Evolutionary conservation across 2,888 invertebrate genomes (phyloP), one percentile per base, ranked within the genome.

Genomic region (Cephus sareptanus): DNA sequence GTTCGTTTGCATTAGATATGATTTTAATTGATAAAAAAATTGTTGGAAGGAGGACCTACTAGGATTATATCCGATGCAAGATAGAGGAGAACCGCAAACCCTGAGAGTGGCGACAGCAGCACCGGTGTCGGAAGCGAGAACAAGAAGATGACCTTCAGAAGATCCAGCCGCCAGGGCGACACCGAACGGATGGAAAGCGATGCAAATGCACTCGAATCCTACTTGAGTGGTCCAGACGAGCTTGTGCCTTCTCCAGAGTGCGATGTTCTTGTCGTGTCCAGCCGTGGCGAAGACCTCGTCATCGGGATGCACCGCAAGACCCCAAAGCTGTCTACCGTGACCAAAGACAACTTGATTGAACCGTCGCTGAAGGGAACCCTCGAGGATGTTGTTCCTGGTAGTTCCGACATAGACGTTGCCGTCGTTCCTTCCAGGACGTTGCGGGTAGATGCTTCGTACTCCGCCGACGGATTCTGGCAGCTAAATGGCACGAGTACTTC

Each of bases 331-430:
- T 79, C 97, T 95, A 76, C 96, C 96, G 91, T 98, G 98, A 0
- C 98, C 98, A 90, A 98, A 97, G 56, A 97, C 94, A 40, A 97
- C 95, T 94, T 96, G 89, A 87, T 96, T 96, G 91, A 98, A 98
- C 88, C 97, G 94, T 83, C 97, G 94, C 89, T 98, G 97, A 77
- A 98, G 91, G 0, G 97, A 97, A 11, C 98, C 98, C 91, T 98
- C 98, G 88, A 98, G 93, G 74, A 98, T 96, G 86, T 97, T 96
- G 88, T 98, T 98, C 82, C 95, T 94, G 1, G 97, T 97, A 4
- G 98, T 98, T 12, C 98, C 98, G 0, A 98, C 96, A 89, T 97
- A 98, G 83, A 98, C 95, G 88, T 97, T 97, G 11, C 97, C 97
- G 89, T 98, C 98, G 85, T 97, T 96, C 83, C 97, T 93, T 0